These are phyloP conservation scores for Sclerurus mexicanus DNA, from an alignment of 2,113 vertebrate species.

Conservation along the genomic window DNA sequence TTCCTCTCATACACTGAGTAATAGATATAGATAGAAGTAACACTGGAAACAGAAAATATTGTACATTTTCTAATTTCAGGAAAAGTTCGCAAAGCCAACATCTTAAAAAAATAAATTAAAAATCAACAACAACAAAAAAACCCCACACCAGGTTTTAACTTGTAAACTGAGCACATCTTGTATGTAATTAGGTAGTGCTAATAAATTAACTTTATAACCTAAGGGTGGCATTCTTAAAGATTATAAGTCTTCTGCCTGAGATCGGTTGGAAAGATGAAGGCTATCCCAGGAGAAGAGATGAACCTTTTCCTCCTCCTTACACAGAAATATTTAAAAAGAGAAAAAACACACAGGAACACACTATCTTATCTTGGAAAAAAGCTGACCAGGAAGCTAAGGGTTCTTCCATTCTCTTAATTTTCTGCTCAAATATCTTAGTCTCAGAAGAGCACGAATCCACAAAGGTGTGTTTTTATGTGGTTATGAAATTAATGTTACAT, in stretches of 20 bases:
- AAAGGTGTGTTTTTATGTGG: background rate
- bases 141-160: background rate
- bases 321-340: background rate
- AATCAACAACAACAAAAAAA: background rate
- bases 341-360: background rate
- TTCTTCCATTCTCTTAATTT: background rate
- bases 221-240: background rate
- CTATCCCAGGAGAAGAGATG: background rate
- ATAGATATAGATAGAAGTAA: background rate
- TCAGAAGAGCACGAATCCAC: background rate
- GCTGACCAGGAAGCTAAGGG: background rate
- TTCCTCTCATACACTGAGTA: background rate
- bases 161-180: background rate
- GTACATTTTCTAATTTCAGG: background rate
- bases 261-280: background rate
- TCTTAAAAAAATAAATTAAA: background rate
- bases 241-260: background rate
- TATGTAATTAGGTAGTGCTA: background rate
- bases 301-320: background rate
- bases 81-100: background rate
- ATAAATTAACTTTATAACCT: slow-evolving; percentile 43
- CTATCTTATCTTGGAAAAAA: background rate
- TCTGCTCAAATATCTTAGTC: background rate
- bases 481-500: background rate
- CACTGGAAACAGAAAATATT: background rate